A percentile compares a stretch with the other conserved stretches of the same genome.
These are phyloP conservation scores for Rhabdomys pumilio DNA, from an alignment of 2,797 vertebrate genomes.

Conservation along the genomic window DNA sequence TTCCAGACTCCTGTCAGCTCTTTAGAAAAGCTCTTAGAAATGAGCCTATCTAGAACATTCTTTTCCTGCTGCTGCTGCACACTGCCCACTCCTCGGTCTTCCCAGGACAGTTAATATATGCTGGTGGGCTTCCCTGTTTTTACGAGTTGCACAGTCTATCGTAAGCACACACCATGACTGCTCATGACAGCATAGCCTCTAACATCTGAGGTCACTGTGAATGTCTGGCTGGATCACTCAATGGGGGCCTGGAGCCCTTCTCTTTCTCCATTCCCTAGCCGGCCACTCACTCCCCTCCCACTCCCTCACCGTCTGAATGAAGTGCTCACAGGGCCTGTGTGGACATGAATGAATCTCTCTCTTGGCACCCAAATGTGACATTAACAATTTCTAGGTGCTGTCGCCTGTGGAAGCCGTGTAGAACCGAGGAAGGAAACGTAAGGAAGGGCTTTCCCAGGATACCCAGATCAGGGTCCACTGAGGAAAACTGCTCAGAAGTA, in stretches of 20 bases:
- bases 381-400: conserved; percentile 78
- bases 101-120: neutral
- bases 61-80: neutral
- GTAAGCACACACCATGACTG: neutral
- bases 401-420: conserved; percentile 5
- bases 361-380: conserved; percentile 61
- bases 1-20: neutral
- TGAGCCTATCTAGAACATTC: neutral
- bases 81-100: neutral
- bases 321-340: neutral
- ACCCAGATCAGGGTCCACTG: neutral
- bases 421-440: neutral
- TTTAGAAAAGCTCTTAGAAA: neutral
- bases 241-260: neutral
- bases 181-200: no score
- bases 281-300: neutral
- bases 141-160: no score
- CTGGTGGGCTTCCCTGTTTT: neutral
- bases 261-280: neutral
- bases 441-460: conserved; percentile 15
- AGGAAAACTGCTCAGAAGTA: neutral
- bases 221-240: neutral
- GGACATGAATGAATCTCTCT: neutral
- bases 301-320: neutral
- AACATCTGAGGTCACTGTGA: neutral